These are phyloP conservation scores for Caranx melampygus DNA, from an alignment of 2,113 vertebrate genomes.

Conservation along the genomic window DNA sequence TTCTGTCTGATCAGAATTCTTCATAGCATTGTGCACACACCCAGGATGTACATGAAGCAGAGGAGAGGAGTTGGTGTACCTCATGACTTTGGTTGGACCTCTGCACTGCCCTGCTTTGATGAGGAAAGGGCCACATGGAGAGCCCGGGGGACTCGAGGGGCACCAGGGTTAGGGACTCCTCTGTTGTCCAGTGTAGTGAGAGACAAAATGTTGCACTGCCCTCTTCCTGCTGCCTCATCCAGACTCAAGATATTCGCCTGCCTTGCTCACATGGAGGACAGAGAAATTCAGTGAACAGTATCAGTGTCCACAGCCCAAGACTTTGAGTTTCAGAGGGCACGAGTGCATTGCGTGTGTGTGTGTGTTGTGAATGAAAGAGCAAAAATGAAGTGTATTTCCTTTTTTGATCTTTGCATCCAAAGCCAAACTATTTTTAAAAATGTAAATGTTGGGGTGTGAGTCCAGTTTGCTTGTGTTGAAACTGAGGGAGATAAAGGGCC, in stretches of 20 bases:
- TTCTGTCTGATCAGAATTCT: conserved; percentile 32
- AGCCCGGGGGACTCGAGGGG: not conserved
- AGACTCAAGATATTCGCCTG: conserved; percentile 2
- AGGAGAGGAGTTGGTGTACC: conserved; percentile 9
- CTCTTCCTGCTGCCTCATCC: conserved; percentile 21
- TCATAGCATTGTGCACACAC: conserved; percentile 2
- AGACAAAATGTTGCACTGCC: conserved; percentile 24
- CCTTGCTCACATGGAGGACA: conserved; percentile 16
- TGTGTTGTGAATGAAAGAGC: conserved; percentile 42
- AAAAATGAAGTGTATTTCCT: conserved; percentile 19
- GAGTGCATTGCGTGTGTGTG: conserved; percentile 22
- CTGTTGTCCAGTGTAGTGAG: not conserved
- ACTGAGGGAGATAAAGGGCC: not conserved
- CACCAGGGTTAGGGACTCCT: not conserved
- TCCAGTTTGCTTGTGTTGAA: conserved; percentile 14
- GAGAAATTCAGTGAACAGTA: not conserved
- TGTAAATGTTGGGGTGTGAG: conserved; percentile 1
- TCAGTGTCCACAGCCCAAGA: not conserved
- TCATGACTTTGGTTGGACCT: conserved; percentile 24
- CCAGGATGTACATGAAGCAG: not conserved
- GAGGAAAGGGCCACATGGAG: not conserved
- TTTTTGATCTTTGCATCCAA: conserved; percentile 32
- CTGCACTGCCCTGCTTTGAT: conserved; percentile 18
- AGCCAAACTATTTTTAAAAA: conserved; percentile 59
- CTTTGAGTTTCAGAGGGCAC: not conserved